Evolutionary conservation across 2,797 vertebrate genomes (phyloP), one percentile per base, ranked within the genome.

Genomic region (Pseudochirops cupreus): DNA sequence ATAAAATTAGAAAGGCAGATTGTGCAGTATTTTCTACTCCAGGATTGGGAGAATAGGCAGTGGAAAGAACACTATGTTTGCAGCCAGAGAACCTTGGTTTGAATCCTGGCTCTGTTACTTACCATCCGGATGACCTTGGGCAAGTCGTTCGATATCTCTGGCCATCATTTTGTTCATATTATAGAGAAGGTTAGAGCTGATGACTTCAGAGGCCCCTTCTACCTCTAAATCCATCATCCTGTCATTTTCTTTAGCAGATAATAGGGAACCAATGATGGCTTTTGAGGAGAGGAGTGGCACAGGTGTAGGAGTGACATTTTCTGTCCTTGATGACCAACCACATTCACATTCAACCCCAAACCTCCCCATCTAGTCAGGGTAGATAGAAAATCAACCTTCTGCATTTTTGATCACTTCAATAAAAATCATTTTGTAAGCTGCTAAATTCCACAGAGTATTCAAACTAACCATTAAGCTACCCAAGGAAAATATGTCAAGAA

Each of bases 321-420:
- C n/a, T 82, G 62, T 46, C 7, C n/a, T 18, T 2, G 0, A 3
- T 39, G n/a, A 21, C 18, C n/a, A 39, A 21, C 6, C n/a, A 39
- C 7, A 24, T 82, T 18, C 67, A 82, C 11, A 6, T 46, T 82
- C 67, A 82, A 46, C 7, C 39, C 16, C 18, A 82, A 82, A 46
- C 7, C 4, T 82, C 21, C n/a, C 18, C 67, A 82, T 39, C 67
- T 82, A 82, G 67, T 46, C 18, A 24, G 7, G 67, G 67, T 16
- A 46, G 67, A 46, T 82, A 46, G 67, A 82, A 97, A 97, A 96
- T 95, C 82, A 56, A 3, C 94, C 57, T 94, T 97, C 74, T 93
- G 96, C 96, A 96, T 54, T 55, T 54, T 95, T 96, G 96, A 94
- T 91, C 82, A 96, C 93, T 97, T 98, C 92, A 97, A 24, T 92